Evolutionary conservation across 1,140 invertebrate species (phyloP), one percentile per base, ranked within the genome.

Genomic region (Pristionchus pacificus): DNA sequence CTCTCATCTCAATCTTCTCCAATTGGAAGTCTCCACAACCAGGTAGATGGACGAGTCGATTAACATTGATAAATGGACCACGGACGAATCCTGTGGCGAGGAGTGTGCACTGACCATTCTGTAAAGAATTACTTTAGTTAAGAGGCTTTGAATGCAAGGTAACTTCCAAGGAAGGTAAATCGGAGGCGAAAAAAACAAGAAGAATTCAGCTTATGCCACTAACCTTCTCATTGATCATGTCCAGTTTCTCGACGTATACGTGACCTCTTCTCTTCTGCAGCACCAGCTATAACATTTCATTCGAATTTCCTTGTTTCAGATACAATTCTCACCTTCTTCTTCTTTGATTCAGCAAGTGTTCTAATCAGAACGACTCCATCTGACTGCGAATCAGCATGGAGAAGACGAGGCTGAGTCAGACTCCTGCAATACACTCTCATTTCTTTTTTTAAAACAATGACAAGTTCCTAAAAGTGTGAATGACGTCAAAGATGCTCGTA

Each of bases 21-120:
- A 97, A 90, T 87, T 96, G 93, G 84, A 91, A 97, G 82, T 95
- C 91, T 55, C 93, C 93, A 81, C 92, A 89, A 0, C 92, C 93
- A 64, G 92, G 89, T 63, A 98, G 89, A 81, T 98, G 92, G 57
- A 98, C 86, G 60, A 97, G 86, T 75, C 90, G 87, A 87, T 97
- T 95, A 0, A 91, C 93, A 84, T 90, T 90, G 57, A 95, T 85
- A 10, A 90, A 85, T 77, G 89, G 88, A 0, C 92, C 91, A 79
- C 91, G 86, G 60, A 97, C 84, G 85, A 90, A 95, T 2, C 95
- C 95, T 70, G 89, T 90, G 29, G 71, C 71, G 1, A 64, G n/a
- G 2, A 73, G 29, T 28, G 65, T 68, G 33, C 66, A 68, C 1
- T 38, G 3, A 13, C 66, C 71, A 27, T 49, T 58, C 27, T 33